Percentiles rank a stretch among this genome's conserved stretches.
Evolutionary conservation across 2,113 vertebrate species (phyloP).

Genomic region (Hylia prasina): DNA sequence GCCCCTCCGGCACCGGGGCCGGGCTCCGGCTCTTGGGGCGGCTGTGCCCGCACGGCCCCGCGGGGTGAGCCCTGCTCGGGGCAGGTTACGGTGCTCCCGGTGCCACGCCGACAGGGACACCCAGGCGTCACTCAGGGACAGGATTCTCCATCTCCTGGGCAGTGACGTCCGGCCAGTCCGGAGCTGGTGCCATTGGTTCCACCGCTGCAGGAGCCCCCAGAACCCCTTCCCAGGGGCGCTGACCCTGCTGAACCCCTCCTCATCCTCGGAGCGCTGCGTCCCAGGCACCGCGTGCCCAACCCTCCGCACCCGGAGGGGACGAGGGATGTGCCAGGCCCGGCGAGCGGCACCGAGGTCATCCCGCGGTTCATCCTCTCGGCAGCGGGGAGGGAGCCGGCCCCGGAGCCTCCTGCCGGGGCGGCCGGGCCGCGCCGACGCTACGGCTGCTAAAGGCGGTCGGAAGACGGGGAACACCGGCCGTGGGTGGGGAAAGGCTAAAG

Average conservation of each 20-base stretch:
- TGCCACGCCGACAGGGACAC: not conserved
- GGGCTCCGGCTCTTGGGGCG: not conserved
- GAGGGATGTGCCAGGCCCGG: not conserved
- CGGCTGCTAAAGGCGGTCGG: not conserved
- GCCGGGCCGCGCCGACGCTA: not conserved
- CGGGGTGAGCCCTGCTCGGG: not conserved
- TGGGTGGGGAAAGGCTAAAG: not conserved
- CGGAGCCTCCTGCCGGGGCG: not conserved
- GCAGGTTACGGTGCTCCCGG: accelerated
- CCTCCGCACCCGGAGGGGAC: not conserved
- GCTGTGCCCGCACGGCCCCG: not conserved
- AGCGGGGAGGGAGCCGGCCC: not conserved
- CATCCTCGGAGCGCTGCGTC: not conserved
- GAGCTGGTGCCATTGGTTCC: not conserved
- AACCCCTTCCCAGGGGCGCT: accelerated
- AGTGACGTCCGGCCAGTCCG: not conserved
- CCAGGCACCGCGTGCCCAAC: not conserved
- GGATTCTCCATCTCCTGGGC: not conserved
- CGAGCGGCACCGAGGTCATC: not conserved
- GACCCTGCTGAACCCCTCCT: not conserved
- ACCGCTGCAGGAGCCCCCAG: not conserved
- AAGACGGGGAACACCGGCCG: not conserved
- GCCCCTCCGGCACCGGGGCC: not conserved
- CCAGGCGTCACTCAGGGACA: accelerated
- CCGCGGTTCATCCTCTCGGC: not conserved